These are phyloP conservation scores for Xenops minutus DNA, from an alignment of 2,797 vertebrate species.

Conservation along the genomic window DNA sequence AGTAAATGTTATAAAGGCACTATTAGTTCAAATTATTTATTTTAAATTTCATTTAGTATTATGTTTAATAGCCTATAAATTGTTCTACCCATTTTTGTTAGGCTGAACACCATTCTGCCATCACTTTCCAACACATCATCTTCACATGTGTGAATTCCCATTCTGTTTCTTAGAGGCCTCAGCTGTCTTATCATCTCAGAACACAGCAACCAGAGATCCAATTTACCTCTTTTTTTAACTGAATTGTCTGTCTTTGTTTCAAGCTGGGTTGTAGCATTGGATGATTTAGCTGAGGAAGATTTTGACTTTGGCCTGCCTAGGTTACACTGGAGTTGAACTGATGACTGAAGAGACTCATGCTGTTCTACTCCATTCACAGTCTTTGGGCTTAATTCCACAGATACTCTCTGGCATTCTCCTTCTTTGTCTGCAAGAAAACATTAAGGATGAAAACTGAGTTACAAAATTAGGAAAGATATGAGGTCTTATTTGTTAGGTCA, in stretches of 20 bases:
- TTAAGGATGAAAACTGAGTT: constrained; percentile 36
- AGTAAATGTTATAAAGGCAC: not conserved
- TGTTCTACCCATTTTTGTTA: not conserved
- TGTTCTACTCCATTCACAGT: constrained; percentile 64
- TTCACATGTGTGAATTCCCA: not conserved
- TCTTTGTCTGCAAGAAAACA: constrained; percentile 73
- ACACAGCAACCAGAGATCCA: not conserved
- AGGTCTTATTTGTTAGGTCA: not conserved
- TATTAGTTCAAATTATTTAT: not conserved
- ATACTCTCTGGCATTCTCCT: constrained; percentile 60
- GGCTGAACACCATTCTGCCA: not conserved
- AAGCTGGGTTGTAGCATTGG: constrained; percentile 28
- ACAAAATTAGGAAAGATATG: not conserved
- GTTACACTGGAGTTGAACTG: constrained; percentile 69
- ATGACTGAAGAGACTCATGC: constrained; percentile 61
- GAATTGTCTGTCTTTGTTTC: constrained; percentile 75
- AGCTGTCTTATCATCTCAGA: not conserved
- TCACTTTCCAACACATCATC: not conserved
- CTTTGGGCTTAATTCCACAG: constrained; percentile 66
- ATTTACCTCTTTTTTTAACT: constrained; percentile 80
- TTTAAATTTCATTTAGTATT: not conserved
- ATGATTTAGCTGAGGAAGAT: constrained; percentile 68
- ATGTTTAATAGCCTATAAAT: not conserved
- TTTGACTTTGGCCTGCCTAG: constrained; percentile 72
- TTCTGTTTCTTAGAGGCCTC: not conserved